phyloP scores from a whole-genome alignment of 2,797 vertebrate genomes.

The Melanotaenia pygmaea region DNA sequence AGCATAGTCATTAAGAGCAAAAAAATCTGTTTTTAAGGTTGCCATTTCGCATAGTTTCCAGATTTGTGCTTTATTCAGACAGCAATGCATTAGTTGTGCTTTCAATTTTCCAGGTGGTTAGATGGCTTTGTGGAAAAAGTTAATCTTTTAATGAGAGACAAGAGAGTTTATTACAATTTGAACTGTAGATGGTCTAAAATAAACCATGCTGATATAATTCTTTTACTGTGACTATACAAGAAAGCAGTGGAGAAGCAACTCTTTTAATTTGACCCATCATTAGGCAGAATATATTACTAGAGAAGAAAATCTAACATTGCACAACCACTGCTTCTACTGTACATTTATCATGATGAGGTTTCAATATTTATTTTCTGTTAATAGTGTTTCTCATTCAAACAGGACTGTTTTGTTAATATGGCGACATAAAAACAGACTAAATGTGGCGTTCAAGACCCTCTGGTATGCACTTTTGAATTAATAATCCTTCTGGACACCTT shows the following conservation, averaged over 20 bases:
- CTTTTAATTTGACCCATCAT: neutral
- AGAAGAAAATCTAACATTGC: constrained; percentile 10
- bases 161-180: constrained; percentile 29
- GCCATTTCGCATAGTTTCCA: constrained; percentile 8
- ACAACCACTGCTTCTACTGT: neutral
- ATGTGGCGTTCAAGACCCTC: constrained; percentile 3
- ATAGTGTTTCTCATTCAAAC: constrained; percentile 6
- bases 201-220: constrained; percentile 1
- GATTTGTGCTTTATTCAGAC: constrained; percentile 6
- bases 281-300: neutral
- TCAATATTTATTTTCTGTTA: constrained; percentile 14
- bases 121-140: constrained; percentile 18
- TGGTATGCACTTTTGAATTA: constrained; percentile 9
- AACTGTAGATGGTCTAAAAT: constrained; percentile 32
- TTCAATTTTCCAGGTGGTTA: constrained; percentile 26
- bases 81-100: constrained; percentile 17
- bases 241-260: constrained; percentile 12
- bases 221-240: constrained; percentile 15
- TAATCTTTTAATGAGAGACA: constrained; percentile 23
- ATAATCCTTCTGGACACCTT: constrained; percentile 4
- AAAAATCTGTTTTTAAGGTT: neutral
- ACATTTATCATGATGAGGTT: constrained; percentile 4
- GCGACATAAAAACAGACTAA: constrained; percentile 10
- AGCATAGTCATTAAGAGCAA: constrained; percentile 14
- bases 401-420: constrained; percentile 4